Percentiles rank a stretch among this genome's conserved stretches.
Conservation (phyloP, 2,113 vertebrate species). For the Phyllopteryx taeniolatus region DNA sequence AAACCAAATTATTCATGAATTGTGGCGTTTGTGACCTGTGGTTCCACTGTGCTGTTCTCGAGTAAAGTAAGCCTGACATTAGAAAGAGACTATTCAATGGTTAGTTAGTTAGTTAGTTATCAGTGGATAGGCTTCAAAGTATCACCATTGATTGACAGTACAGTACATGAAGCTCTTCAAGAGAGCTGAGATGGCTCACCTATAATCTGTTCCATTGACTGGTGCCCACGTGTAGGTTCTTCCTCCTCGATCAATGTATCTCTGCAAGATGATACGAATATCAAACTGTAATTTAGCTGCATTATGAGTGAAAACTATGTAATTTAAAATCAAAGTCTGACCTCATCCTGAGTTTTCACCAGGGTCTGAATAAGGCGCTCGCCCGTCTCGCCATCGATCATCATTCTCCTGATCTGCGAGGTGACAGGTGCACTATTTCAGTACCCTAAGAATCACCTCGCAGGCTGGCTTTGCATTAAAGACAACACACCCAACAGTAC, state of each 20-base stretch:
- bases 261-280: slow-evolving; percentile 67
- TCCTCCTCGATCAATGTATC: slow-evolving; percentile 92
- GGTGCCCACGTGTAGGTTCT: slow-evolving; percentile 94
- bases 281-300: background rate
- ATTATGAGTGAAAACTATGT: background rate
- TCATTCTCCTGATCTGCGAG: slow-evolving; percentile 88
- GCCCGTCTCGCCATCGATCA: slow-evolving; percentile 95
- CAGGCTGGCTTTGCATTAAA: background rate
- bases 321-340: slow-evolving; percentile 53
- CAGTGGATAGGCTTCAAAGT: too few species aligned
- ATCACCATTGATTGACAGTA: too few species aligned
- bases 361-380: slow-evolving; percentile 89
- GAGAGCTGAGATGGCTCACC: slow-evolving; percentile 71
- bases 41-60: too few species aligned
- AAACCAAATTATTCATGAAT: background rate
- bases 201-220: slow-evolving; percentile 97
- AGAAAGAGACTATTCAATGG: too few species aligned
- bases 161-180: too few species aligned
- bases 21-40: too few species aligned
- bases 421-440: slow-evolving; percentile 6
- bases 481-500: slow-evolving; percentile 57
- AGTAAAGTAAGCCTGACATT: too few species aligned
- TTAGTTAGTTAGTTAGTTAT: too few species aligned
- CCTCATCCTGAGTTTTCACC: slow-evolving; percentile 98
- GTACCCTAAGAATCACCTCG: background rate